These are phyloP conservation scores for Orientallactaga sibirica DNA, from an alignment of 2,797 vertebrate genomes.

Conservation along the genomic window DNA sequence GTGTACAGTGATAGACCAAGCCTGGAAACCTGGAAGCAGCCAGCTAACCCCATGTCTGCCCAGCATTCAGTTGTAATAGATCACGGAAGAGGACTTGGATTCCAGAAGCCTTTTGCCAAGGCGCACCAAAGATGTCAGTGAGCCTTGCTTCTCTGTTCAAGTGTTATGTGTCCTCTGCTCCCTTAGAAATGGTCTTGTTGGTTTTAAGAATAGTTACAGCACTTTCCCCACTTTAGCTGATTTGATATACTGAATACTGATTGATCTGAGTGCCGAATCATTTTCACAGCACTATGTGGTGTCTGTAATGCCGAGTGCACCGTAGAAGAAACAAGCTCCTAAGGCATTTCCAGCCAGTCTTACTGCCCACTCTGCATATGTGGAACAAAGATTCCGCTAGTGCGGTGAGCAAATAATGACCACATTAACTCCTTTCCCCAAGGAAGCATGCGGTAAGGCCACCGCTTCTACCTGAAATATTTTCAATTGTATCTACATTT, in stretches of 20 bases:
- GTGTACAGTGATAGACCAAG: not conserved
- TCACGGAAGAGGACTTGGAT: not conserved
- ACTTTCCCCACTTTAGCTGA: not conserved
- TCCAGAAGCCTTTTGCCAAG: not conserved
- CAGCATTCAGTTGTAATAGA: not conserved
- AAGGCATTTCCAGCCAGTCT: not conserved
- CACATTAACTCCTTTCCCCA: not conserved
- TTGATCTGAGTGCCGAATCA: not conserved
- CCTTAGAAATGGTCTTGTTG: not conserved
- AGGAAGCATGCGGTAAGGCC: not conserved
- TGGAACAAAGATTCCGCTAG: not conserved
- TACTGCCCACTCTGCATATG: not conserved
- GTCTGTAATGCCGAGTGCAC: not conserved
- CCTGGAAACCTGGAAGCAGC: not conserved
- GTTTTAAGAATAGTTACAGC: conserved; percentile 29
- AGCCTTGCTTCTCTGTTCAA: not conserved
- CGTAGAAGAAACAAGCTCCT: not conserved
- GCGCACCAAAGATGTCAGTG: not conserved
- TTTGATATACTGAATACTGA: not conserved
- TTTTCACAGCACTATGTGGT: not conserved
- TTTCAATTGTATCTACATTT: conserved; percentile 17
- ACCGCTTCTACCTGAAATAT: conserved; percentile 22
- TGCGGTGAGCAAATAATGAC: not conserved
- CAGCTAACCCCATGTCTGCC: not conserved
- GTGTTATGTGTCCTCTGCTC: not conserved